These are phyloP conservation scores for Cheirogaleus medius DNA, from an alignment of 2,113 vertebrate species.

Conservation along the genomic window DNA sequence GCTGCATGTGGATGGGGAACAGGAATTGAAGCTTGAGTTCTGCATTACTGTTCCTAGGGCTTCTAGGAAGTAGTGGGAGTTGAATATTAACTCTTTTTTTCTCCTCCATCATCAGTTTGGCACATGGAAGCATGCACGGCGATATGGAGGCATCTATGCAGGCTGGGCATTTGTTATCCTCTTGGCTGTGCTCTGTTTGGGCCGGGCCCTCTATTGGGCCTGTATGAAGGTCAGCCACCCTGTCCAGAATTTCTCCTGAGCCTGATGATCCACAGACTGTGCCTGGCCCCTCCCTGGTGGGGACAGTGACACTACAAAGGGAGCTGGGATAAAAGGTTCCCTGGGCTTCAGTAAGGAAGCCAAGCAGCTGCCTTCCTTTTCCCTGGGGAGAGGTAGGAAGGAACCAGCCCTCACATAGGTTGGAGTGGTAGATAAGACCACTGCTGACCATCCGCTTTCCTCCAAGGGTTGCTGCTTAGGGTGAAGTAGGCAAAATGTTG, in stretches of 20 bases:
- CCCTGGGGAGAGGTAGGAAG: conserved; percentile 69
- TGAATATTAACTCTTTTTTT: conserved; percentile 26
- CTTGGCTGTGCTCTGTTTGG: conserved; percentile 89
- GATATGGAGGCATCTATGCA: conserved; percentile 91
- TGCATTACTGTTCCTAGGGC: neutral
- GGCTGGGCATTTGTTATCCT: conserved; percentile 91
- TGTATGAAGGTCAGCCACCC: conserved; percentile 88
- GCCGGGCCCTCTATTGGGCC: conserved; percentile 93
- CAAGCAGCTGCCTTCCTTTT: conserved; percentile 69
- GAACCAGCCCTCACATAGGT: conserved; percentile 65
- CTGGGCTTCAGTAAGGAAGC: conserved; percentile 63
- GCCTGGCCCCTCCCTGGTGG: conserved; percentile 52
- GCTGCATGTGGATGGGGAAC: neutral
- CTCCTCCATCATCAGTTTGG: conserved; percentile 84
- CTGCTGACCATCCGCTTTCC: conserved; percentile 63
- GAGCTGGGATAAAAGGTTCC: conserved; percentile 60
- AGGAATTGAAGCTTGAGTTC: neutral
- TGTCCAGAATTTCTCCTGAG: conserved; percentile 86
- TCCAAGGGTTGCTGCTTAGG: conserved; percentile 68
- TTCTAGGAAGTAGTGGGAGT: neutral
- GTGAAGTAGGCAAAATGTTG: conserved; percentile 47
- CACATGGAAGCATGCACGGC: conserved; percentile 89
- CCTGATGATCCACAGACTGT: conserved; percentile 59
- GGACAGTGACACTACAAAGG: conserved; percentile 69
- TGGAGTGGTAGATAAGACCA: conserved; percentile 62